Evolutionary conservation across 35 echinoderm and acorn worm genomes (phyloP).

Genomic region (Heliocidaris tuberculata): DNA sequence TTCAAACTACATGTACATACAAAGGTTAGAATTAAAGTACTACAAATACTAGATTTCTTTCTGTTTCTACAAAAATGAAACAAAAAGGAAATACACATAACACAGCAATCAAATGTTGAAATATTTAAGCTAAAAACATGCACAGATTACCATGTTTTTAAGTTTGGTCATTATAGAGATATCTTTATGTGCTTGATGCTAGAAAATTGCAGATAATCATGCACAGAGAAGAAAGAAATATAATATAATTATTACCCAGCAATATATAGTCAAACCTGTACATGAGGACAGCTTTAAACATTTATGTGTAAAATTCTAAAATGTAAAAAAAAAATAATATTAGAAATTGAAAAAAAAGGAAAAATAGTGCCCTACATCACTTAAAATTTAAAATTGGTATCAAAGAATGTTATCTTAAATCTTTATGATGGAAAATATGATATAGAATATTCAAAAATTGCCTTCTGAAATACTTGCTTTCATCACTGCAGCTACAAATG

Average conservation of each 20-base stretch:
- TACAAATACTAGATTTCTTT: background rate
- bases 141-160: background rate
- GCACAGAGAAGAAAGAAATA: background rate
- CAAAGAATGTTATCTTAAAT: too few relatives aligned
- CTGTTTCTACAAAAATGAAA: background rate
- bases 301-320: background rate
- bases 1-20: background rate
- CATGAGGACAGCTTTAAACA: background rate
- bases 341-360: background rate
- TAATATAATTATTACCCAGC: background rate
- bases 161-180: background rate
- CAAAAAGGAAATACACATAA: background rate
- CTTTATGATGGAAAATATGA: too few relatives aligned
- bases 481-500: background rate
- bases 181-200: background rate
- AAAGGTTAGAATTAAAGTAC: background rate
- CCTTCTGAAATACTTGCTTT: background rate
- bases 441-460: background rate
- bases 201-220: too few relatives aligned
- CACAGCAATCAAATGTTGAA: background rate
- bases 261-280: background rate
- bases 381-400: background rate
- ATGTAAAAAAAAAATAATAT: background rate
- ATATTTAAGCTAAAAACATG: background rate
- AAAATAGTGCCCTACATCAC: background rate